phyloP scores from a whole-genome alignment of 2,888 invertebrate genomes.

The Caenorhabditis zanzibari region DNA sequence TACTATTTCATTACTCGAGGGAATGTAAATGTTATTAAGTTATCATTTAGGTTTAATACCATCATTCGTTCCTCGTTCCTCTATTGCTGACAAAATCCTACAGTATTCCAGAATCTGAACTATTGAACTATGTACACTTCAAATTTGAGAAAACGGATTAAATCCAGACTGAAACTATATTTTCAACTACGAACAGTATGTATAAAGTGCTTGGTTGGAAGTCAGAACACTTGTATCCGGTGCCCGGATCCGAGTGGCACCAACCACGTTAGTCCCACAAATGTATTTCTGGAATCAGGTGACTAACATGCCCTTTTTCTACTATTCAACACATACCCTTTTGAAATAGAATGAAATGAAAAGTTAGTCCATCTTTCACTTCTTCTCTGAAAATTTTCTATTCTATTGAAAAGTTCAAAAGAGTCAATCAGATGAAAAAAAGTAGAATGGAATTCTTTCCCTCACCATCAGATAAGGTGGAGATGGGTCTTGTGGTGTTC shows the following conservation, averaged over 20 bases:
- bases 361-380: not conserved
- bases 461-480: slow-evolving; percentile 27
- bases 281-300: not conserved
- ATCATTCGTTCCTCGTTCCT: too few species aligned
- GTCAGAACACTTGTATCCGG: not conserved
- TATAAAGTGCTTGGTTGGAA: not conserved
- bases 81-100: too few species aligned
- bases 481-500: slow-evolving; percentile 26
- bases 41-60: too few species aligned
- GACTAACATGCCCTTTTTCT: slow-evolving; percentile 1
- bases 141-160: not conserved
- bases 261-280: not conserved
- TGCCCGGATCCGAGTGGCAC: not conserved
- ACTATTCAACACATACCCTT: not conserved
- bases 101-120: slow-evolving; percentile 4
- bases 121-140: not conserved
- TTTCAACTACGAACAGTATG: slow-evolving; percentile 20
- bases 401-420: slow-evolving; percentile 19
- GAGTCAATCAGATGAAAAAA: slow-evolving; percentile 8
- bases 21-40: too few species aligned
- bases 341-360: not conserved
- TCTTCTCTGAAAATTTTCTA: not conserved
- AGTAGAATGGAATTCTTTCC: not conserved
- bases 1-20: too few species aligned
- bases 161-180: slow-evolving; percentile 21